These are phyloP conservation scores for Pseudopleuronectes americanus DNA, from an alignment of 2,797 vertebrate genomes.

Conservation along the genomic window DNA sequence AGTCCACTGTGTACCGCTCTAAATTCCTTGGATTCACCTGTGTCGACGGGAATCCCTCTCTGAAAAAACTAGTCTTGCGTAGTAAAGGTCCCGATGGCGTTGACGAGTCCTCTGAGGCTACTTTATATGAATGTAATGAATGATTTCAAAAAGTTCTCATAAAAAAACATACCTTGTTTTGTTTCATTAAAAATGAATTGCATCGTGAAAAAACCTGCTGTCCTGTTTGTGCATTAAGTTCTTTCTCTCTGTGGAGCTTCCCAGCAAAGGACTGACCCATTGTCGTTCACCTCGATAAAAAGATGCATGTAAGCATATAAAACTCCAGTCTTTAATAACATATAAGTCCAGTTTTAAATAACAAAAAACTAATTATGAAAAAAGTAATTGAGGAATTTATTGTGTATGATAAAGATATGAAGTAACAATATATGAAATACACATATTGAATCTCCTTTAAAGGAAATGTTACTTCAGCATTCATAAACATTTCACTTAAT, in stretches of 20 bases:
- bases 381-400: neutral
- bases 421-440: neutral
- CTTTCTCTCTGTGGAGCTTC: too few species aligned
- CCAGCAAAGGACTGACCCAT: too few species aligned
- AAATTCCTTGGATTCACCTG: constrained; percentile 38
- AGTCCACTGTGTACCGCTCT: neutral
- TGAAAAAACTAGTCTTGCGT: constrained; percentile 35
- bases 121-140: accelerated
- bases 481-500: too few species aligned
- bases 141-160: neutral
- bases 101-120: accelerated
- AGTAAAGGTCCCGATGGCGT: accelerated
- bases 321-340: neutral
- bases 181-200: too few species aligned
- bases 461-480: too few species aligned
- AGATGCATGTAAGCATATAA: neutral
- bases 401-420: neutral
- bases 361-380: too few species aligned
- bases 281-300: too few species aligned
- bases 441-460: too few species aligned
- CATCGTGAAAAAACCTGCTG: too few species aligned
- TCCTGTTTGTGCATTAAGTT: too few species aligned
- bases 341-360: too few species aligned
- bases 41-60: accelerated
- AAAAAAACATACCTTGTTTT: too few species aligned